Evolutionary conservation across 2,888 invertebrate genomes (phyloP).

Genomic region (Volucella zonaria): DNA sequence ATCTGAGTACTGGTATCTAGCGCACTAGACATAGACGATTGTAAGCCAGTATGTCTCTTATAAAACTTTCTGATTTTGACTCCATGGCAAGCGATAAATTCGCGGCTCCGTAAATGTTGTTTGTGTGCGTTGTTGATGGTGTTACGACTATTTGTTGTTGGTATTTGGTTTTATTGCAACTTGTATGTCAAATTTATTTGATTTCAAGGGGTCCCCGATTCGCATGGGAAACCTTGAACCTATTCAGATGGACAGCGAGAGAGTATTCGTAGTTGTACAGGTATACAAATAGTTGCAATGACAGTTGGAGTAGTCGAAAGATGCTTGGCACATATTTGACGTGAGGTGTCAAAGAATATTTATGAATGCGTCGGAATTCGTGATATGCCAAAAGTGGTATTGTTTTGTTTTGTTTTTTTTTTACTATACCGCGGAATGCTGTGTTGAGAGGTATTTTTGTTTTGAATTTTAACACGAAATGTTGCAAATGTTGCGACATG

Average conservation of each 20-base stretch:
- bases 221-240: constrained; percentile 65
- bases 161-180: constrained; percentile 32
- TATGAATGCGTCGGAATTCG: too few species aligned
- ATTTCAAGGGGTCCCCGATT: constrained; percentile 68
- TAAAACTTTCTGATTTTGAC: constrained; percentile 71
- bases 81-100: constrained; percentile 71
- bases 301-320: constrained; percentile 8
- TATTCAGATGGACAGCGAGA: constrained; percentile 63
- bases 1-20: constrained; percentile 47
- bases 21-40: constrained; percentile 42
- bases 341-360: too few species aligned
- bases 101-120: constrained; percentile 52
- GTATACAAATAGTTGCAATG: constrained; percentile 18
- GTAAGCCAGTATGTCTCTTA: constrained; percentile 6
- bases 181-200: constrained; percentile 72
- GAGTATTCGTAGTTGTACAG: not conserved
- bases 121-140: constrained; percentile 70
- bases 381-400: too few species aligned
- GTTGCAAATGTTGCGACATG: too few species aligned
- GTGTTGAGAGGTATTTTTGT: too few species aligned
- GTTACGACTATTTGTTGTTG: constrained; percentile 54
- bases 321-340: not conserved
- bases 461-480: too few species aligned
- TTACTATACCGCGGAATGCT: too few species aligned
- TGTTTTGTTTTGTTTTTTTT: too few species aligned